Base-by-base conservation (phyloP, 37 sponge, comb jelly and placozoan species). In the Oscarella lobularis region DNA sequence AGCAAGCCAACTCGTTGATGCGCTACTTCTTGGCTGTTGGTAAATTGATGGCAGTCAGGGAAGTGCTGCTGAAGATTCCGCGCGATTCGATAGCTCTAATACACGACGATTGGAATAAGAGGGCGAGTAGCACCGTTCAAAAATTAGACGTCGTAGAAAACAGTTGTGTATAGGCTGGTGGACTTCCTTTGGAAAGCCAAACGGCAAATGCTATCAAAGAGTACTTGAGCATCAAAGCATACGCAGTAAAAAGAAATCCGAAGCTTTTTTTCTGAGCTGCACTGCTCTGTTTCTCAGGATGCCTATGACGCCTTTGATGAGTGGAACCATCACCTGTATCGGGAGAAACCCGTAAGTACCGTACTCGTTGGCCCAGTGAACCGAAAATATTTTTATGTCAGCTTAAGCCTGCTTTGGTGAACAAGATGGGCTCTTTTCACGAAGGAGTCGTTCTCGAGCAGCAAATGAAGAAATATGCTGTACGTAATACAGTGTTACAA, bases 1-100 rank as follows among this genome's bases (percentile, higher is more conserved):
- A 39, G 1, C 90, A 98, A 77, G 85, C 86, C 34, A 88, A 91
- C 80, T 79, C 87, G 37, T 81, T 95, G 36, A 91, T 91, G 72
- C 75, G 96, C 66, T 67, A 39, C 39, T 95, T 95, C 55, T 76
- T 95, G 36, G 84, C 71, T 4, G 33, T 35, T 4, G 31, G 31
- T 5, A 68, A 68, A 14, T 35, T 29, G 6, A 14, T 5, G 29
- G 71, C 71, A 68, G 71, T 35, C 5, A 32, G 71, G 6, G 71
- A 4, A 34, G 71, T 68, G 31, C 33, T 68, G 31, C 5, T 4
- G 4, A 68, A 68, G 71, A 14, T 68, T 14, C 71, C 71, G 71
- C 6, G 4, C 29, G 71, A 14, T 68, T 68, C 71, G 6, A 4
- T 68, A 34, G 29, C 29, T 5, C 35, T 68, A 34, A 20, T 68